These are phyloP conservation scores for Platerodrilus igneus DNA, from an alignment of 2,888 invertebrate species.

Conservation along the genomic window DNA sequence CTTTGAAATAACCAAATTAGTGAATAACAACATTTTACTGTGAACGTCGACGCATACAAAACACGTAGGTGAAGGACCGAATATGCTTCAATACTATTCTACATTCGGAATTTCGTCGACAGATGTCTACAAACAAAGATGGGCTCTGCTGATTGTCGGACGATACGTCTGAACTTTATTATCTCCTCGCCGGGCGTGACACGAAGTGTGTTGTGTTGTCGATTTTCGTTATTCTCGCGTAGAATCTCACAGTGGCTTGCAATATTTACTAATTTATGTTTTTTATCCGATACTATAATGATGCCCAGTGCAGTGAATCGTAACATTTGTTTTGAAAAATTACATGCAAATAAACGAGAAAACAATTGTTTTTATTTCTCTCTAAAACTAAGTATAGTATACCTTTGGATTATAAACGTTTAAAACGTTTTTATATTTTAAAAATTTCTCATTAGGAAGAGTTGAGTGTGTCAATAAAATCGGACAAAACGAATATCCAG, in stretches of 20 bases:
- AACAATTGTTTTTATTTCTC: constrained; percentile 33
- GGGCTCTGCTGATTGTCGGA: too few relatives aligned
- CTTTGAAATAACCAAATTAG: too few relatives aligned
- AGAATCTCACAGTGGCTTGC: constrained; percentile 20
- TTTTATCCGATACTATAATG: constrained; percentile 23
- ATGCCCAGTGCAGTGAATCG: constrained; percentile 30
- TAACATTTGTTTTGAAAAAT: constrained; percentile 17
- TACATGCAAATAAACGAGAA: constrained; percentile 30
- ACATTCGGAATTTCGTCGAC: too few relatives aligned
- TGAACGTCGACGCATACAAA: too few relatives aligned
- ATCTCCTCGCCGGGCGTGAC: too few relatives aligned
- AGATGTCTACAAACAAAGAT: too few relatives aligned
- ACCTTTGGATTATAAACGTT: constrained; percentile 23
- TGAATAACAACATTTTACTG: too few relatives aligned
- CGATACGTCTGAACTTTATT: too few relatives aligned
- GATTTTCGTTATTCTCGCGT: constrained; percentile 23
- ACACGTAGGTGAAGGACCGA: too few relatives aligned
- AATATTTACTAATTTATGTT: constrained; percentile 12
- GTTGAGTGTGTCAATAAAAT: constrained; percentile 30
- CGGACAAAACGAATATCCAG: constrained; percentile 26
- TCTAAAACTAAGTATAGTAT: constrained; percentile 29
- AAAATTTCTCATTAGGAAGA: constrained; percentile 29
- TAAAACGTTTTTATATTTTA: constrained; percentile 33
- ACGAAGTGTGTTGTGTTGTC: too few relatives aligned
- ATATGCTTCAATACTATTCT: too few relatives aligned